A percentile compares a stretch with the other conserved stretches of the same genome.
Evolutionary conservation across 2,888 invertebrate species (phyloP).

Genomic region (Limnephilus lunatus): DNA sequence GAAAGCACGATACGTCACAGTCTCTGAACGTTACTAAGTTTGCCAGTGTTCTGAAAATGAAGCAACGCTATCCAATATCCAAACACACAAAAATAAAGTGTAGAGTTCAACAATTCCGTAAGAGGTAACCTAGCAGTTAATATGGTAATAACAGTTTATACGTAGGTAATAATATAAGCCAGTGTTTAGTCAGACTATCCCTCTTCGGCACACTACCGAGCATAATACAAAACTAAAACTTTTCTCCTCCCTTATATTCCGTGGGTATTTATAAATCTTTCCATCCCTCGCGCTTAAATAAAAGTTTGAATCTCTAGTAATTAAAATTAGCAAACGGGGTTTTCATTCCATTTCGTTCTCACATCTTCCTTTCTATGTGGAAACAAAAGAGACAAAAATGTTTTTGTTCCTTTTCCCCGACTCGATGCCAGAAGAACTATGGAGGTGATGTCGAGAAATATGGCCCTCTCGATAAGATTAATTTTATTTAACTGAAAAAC

Average conservation of each 20-base stretch:
- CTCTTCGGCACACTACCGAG: neutral
- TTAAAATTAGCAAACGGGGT: constrained; percentile 64
- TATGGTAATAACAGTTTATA: neutral
- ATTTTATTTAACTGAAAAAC: constrained; percentile 70
- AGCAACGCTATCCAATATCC: too few species aligned
- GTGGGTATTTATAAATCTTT: constrained; percentile 66
- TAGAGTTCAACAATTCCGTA: too few species aligned
- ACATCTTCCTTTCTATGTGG: neutral
- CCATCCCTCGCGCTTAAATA: constrained; percentile 66
- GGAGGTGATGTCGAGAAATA: constrained; percentile 76
- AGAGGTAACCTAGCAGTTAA: neutral
- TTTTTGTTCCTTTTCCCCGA: constrained; percentile 50
- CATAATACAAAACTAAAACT: constrained; percentile 60
- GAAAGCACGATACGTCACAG: neutral
- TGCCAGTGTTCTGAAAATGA: too few species aligned
- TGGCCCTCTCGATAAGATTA: constrained; percentile 76
- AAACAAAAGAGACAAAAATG: constrained; percentile 52
- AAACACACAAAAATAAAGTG: too few species aligned
- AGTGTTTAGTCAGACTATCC: neutral
- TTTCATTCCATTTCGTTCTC: constrained; percentile 45
- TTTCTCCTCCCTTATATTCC: constrained; percentile 62
- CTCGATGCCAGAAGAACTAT: constrained; percentile 70
- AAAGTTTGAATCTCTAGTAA: constrained; percentile 66
- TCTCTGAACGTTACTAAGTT: neutral
- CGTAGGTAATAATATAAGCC: neutral